Evolutionary conservation across 1,140 invertebrate genomes (phyloP).

Genomic region (Tetramorium parvispinum): DNA sequence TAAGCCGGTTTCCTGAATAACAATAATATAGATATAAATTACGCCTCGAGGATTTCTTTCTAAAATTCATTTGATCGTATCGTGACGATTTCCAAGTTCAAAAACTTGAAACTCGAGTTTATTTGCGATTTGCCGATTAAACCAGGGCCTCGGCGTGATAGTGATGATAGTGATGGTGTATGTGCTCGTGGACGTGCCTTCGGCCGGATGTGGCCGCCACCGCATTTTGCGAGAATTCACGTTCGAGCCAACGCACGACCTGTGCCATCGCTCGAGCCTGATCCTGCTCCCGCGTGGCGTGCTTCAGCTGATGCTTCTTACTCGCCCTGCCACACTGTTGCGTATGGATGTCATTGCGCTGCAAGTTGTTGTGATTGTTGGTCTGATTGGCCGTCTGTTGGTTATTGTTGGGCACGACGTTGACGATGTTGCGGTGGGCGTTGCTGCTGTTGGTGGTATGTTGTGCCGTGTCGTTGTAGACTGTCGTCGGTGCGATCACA

Average conservation of each 20-base stretch:
- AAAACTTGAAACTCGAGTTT: not conserved
- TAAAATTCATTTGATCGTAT: conserved; percentile 21
- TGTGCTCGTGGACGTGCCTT: conserved; percentile 92
- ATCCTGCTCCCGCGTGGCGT: conserved; percentile 89
- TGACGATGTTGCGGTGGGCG: conserved; percentile 48
- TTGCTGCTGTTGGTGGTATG: conserved; percentile 20
- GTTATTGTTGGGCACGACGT: conserved; percentile 59
- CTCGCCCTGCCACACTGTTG: conserved; percentile 77
- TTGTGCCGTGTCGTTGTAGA: conserved; percentile 31
- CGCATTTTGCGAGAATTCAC: conserved; percentile 85
- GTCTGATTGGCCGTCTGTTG: conserved; percentile 65
- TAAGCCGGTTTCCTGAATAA: not conserved
- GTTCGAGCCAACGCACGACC: conserved; percentile 87
- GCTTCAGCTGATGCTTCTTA: conserved; percentile 88
- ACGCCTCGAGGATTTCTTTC: not conserved
- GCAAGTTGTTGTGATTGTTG: conserved; percentile 76
- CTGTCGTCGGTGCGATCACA: conserved; percentile 56
- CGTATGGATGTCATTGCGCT: conserved; percentile 75
- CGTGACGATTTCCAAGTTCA: not conserved
- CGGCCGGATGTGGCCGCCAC: conserved; percentile 76
- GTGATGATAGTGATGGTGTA: conserved; percentile 94
- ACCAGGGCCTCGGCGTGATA: conserved; percentile 86
- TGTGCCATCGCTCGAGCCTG: conserved; percentile 90
- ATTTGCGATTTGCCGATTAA: conserved; percentile 59
- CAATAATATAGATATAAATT: conserved; percentile 4